These are phyloP conservation scores for Bucorvus abyssinicus DNA, from an alignment of 2,797 vertebrate species.

Conservation along the genomic window DNA sequence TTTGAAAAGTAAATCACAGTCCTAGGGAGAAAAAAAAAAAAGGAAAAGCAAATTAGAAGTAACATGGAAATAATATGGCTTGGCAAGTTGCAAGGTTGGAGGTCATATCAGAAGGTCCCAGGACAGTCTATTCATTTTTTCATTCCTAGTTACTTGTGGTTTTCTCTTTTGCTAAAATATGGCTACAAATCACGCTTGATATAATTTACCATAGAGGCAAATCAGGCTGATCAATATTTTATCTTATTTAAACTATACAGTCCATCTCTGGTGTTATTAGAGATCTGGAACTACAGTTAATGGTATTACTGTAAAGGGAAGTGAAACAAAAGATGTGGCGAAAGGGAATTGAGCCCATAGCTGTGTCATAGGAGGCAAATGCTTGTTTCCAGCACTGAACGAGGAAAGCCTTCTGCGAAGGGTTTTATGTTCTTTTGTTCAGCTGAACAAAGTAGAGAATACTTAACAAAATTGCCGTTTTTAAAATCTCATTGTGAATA, in stretches of 20 bases:
- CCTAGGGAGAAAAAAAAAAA: not conserved
- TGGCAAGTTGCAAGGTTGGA: not conserved
- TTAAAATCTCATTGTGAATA: slow-evolving; percentile 57
- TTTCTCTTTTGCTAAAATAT: slow-evolving; percentile 7
- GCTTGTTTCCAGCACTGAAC: slow-evolving; percentile 13
- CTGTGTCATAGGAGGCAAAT: not conserved
- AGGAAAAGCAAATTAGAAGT: not conserved
- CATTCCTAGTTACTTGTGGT: not conserved
- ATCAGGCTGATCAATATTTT: not conserved
- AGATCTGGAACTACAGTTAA: not conserved
- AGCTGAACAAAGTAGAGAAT: slow-evolving; percentile 55
- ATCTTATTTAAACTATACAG: not conserved
- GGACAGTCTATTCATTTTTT: not conserved
- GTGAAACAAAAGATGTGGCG: not conserved
- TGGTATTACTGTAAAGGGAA: not conserved
- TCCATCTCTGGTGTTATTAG: not conserved
- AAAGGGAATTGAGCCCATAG: not conserved
- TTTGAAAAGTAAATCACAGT: slow-evolving; percentile 14
- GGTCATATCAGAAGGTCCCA: not conserved
- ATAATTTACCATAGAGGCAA: not conserved
- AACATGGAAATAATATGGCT: not conserved
- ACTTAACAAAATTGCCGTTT: slow-evolving; percentile 68
- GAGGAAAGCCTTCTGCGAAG: slow-evolving; percentile 36
- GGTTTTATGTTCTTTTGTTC: slow-evolving; percentile 58
- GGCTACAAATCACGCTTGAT: not conserved